Conservation (phyloP, 2,888 invertebrate genomes). For the Nesidiocoris tenuis region DNA sequence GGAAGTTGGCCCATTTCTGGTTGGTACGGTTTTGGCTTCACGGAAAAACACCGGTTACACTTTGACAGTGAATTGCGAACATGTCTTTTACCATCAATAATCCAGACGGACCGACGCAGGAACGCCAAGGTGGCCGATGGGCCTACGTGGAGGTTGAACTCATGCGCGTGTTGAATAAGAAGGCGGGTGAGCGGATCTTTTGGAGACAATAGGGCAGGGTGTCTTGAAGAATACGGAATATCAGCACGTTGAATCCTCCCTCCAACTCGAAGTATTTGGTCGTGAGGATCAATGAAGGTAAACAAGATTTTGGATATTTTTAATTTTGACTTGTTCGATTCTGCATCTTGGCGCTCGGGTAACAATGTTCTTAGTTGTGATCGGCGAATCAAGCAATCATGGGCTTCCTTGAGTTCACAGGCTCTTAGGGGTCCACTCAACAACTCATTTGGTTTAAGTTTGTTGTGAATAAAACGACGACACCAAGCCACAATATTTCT, state of each 20-base stretch:
- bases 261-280: background rate
- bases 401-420: background rate
- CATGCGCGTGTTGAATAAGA: background rate
- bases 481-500: background rate
- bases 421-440: background rate
- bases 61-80: background rate
- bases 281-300: constrained; percentile 39
- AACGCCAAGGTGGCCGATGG: background rate
- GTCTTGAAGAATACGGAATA: background rate
- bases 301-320: too few relatives aligned
- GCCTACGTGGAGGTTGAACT: background rate
- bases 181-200: background rate
- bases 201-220: background rate
- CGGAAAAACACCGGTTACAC: background rate
- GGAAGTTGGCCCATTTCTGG: background rate
- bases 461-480: background rate
- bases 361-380: background rate
- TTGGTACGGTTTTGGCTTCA: background rate
- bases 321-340: too few relatives aligned
- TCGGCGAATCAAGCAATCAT: background rate
- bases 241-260: background rate
- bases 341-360: background rate
- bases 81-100: background rate
- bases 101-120: background rate
- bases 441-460: background rate